Base-by-base conservation (phyloP, 2,888 invertebrate genomes). In the Drosophila mercatorum region DNA sequence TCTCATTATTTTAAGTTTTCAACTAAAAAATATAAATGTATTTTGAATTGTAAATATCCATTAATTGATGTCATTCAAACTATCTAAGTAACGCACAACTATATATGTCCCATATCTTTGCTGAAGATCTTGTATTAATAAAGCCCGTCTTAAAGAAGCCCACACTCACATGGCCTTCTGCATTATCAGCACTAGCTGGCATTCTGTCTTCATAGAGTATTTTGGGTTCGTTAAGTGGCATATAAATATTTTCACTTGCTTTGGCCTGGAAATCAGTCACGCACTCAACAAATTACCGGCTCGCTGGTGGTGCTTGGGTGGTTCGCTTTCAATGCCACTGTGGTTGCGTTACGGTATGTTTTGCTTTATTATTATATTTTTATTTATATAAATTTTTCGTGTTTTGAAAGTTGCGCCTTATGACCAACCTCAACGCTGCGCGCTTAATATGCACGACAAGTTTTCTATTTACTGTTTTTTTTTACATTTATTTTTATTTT, bases 401-500 rank as follows among this genome's bases (percentile, higher is more conserved):
- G 62, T 68, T 68, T 82, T 72, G 78, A 82, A 77, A 82, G 80
- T 75, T 58, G 52, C 65, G 72, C 44, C 65, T 83, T 86, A 81
- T 85, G 84, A 88, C 89, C 87, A 85, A 68, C 87, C 84, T 81
- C 84, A 88, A 83, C 77, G 14, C 61, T 17, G 17, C 31, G 14
- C 59, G 43, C 38, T 83, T 85, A 79, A 71, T 77, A 84, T 88
- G 81, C 84, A 74, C 57, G 68, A 56, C 76, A 59, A 55, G 78
- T 67, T 71, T 60, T 68, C 72, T 67, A 72, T 72, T 73, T 58
- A 57, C 72, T 63, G 60, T 79, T 68, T 70, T 65, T 79, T 66
- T 70, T 63, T 78, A 68, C 56, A 34, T 68, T 63, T 67, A 14
- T 56, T n/a, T 47, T n/a, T 14, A 28, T 51, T 51, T 17, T 17